Evolutionary conservation across 2,797 vertebrate genomes (phyloP), one percentile per base, ranked within the genome.

Genomic region (Nannoperca obscura): DNA sequence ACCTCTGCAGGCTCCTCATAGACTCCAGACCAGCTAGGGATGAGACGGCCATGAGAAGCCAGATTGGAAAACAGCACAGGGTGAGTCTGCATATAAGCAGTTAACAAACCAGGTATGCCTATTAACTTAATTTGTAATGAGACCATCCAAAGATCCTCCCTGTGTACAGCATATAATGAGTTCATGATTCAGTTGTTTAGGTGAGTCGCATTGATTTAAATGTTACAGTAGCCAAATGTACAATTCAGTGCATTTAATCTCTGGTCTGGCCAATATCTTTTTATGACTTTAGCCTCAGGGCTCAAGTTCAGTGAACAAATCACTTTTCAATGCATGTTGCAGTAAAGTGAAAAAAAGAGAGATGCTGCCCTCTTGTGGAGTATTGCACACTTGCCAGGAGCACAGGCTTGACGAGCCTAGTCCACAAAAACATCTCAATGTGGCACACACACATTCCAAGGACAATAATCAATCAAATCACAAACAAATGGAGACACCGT

Each of bases 11-110:
- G 74, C 87, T 96, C 92, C 89, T 96, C 86, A 96, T 24, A 42
- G 95, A 95, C 87, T 95, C 95, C 81, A 99, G 91, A 77, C 97
- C 97, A 92, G 95, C 97, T 99, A 38, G 7, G 63, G 78, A 52
- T 78, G 89, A 58, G 59, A 63, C 4, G 38, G n/a, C 79, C 72
- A 64, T 30, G 69, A 53, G 10, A 76, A 1, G 12, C 12, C 22
- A 44, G 50, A 65, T 8, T 30, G 11, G 6, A 32, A 71, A 75
- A 69, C 12, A 52, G 7, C 15, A 78, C 34, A 34, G 15, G 9
- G n/a, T 71, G 13, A 47, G 19, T 62, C 38, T 62, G 44, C 32
- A 65, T 38, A 69, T 27, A 42, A 54, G 47, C 15, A 62, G 24
- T 32, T 76, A 54, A 60, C 10, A 27, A 67, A 58, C 10, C 2